Evolutionary conservation across 2,888 invertebrate genomes (phyloP).

Genomic region (Cremastinae sp.): DNA sequence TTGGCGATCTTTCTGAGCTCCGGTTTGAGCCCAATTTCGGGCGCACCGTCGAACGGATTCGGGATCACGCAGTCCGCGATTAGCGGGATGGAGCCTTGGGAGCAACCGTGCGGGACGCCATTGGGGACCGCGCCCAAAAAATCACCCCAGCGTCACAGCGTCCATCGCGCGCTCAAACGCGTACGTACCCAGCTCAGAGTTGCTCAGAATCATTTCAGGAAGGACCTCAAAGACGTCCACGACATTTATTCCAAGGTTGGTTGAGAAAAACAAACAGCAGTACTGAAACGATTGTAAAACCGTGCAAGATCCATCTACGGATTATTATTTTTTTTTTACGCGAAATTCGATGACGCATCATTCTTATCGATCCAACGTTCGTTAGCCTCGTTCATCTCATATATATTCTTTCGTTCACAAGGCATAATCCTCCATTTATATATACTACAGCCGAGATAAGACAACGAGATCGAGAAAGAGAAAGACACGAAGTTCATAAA

Average conservation of each 20-base stretch:
- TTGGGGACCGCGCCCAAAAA: conserved; percentile 70
- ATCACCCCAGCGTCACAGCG: conserved; percentile 73
- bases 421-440: conserved; percentile 55
- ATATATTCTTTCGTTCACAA: conserved; percentile 53
- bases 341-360: conserved; percentile 61
- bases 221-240: conserved; percentile 74
- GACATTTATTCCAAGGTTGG: conserved; percentile 78
- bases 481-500: conserved; percentile 65
- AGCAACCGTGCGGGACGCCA: conserved; percentile 76
- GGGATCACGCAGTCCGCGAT: conserved; percentile 64
- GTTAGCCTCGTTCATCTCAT: conserved; percentile 56
- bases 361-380: conserved; percentile 59
- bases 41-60: conserved; percentile 71
- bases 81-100: conserved; percentile 74
- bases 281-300: not conserved
- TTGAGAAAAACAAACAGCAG: not conserved
- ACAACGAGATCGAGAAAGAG: conserved; percentile 59
- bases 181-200: conserved; percentile 78
- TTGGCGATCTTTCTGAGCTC: conserved; percentile 76
- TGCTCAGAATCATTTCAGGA: conserved; percentile 77
- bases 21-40: conserved; percentile 69
- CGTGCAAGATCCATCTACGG: not conserved
- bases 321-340: conserved; percentile 23
- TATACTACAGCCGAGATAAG: conserved; percentile 65
- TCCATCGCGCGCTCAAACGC: conserved; percentile 74